Evolutionary conservation across 2,888 invertebrate genomes (phyloP).

Genomic region (Andrena flavipes): DNA sequence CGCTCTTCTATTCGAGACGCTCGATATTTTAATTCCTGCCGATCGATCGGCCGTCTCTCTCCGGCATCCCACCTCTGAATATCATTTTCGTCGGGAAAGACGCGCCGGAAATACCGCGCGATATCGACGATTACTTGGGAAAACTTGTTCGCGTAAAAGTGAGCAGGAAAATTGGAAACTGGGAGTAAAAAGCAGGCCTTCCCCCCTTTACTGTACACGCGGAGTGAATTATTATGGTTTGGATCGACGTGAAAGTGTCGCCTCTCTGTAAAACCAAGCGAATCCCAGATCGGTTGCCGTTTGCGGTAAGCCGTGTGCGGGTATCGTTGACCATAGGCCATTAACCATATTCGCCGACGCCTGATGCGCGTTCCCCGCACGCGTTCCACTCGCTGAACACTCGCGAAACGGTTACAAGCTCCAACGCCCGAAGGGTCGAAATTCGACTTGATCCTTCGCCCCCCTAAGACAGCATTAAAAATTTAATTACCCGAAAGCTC

Average conservation of each 20-base stretch:
- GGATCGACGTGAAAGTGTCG: background rate
- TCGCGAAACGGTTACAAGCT: too few relatives aligned
- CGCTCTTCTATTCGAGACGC: constrained; percentile 51
- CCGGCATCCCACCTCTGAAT: constrained; percentile 14
- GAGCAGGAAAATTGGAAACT: background rate
- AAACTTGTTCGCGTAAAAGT: background rate
- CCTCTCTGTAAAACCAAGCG: background rate
- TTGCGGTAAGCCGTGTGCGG: too few relatives aligned
- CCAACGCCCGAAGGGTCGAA: too few relatives aligned
- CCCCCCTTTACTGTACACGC: background rate
- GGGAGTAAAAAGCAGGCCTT: background rate
- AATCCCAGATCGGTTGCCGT: too few relatives aligned
- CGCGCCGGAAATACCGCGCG: constrained; percentile 14
- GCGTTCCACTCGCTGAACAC: too few relatives aligned
- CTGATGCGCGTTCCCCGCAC: too few relatives aligned
- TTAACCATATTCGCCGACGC: too few relatives aligned
- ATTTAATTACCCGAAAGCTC: too few relatives aligned
- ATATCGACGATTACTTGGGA: background rate
- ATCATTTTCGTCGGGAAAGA: constrained; percentile 24
- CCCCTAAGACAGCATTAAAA: too few relatives aligned
- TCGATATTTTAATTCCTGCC: constrained; percentile 71
- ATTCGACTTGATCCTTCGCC: too few relatives aligned
- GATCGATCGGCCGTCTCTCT: constrained; percentile 56
- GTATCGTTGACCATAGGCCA: too few relatives aligned
- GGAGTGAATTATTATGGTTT: constrained; percentile 1